phyloP scores from a whole-genome alignment of 1,140 invertebrate genomes.

The Cherax quadricarinatus region DNA sequence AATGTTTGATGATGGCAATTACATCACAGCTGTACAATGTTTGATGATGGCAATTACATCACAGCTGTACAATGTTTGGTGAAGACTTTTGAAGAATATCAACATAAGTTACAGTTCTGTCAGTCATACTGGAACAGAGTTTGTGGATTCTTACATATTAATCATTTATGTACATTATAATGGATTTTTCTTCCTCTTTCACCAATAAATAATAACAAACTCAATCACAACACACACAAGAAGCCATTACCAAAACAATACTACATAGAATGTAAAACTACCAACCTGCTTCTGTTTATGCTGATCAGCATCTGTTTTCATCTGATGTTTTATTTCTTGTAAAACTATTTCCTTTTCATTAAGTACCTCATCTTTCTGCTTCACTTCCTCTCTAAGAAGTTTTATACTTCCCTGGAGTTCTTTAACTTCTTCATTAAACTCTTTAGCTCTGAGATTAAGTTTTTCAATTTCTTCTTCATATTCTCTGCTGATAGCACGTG shows the following conservation, averaged over 20 bases:
- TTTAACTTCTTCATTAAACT: conserved; percentile 1
- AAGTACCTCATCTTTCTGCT: background rate
- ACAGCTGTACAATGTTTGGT: no score
- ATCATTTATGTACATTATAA: no score
- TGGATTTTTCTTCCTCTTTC: background rate
- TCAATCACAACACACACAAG: no score
- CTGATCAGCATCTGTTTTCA: background rate
- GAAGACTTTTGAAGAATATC: no score
- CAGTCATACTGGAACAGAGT: no score
- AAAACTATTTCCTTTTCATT: conserved; percentile 7
- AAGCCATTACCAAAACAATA: no score
- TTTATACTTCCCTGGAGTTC: background rate
- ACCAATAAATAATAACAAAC: no score
- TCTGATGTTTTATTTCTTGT: background rate
- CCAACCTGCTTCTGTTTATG: background rate
- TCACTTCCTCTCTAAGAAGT: background rate
- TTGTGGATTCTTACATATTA: no score
- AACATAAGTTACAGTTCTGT: no score
- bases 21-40: no score
- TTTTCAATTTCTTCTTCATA: conserved; percentile 7
- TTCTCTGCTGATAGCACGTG: background rate
- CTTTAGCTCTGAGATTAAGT: background rate
- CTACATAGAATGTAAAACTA: background rate
- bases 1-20: no score
- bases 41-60: no score